phyloP scores from a whole-genome alignment of 1,140 invertebrate genomes.

The Schlechtendalia chinensis region DNA sequence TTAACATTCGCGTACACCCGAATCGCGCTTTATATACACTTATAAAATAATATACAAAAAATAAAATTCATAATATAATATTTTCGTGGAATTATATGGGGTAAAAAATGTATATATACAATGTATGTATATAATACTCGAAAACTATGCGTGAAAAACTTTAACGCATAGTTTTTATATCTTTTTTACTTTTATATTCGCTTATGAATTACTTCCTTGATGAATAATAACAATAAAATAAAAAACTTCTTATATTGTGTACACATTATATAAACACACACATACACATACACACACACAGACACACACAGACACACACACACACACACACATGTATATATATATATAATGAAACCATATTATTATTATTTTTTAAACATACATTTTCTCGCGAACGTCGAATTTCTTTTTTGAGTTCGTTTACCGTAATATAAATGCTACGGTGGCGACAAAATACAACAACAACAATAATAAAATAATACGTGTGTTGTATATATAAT shows the following conservation, averaged over 20 bases:
- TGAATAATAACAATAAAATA: neutral
- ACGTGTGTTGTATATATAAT: neutral
- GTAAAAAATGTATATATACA: no score
- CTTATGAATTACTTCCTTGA: constrained; percentile 21
- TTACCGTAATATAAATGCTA: constrained; percentile 13
- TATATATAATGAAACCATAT: neutral
- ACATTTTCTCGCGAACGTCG: constrained; percentile 1
- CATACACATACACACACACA: no score
- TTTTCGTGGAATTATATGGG: neutral
- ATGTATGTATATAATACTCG: constrained; percentile 2
- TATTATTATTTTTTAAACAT: constrained; percentile 5
- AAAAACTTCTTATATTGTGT: no score
- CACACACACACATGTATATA: no score
- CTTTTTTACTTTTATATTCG: neutral
- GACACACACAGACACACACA: no score
- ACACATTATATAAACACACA: neutral
- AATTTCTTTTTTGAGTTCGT: neutral
- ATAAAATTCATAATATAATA: neutral
- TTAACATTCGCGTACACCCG: no score
- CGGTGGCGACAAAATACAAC: neutral
- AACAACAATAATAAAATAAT: no score
- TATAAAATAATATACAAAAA: neutral
- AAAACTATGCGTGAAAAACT: constrained; percentile 25
- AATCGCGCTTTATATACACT: no score
- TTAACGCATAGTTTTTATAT: constrained; percentile 14